Evolutionary conservation across 1,140 invertebrate species (phyloP).

Genomic region (Philopotamus ludificatus): DNA sequence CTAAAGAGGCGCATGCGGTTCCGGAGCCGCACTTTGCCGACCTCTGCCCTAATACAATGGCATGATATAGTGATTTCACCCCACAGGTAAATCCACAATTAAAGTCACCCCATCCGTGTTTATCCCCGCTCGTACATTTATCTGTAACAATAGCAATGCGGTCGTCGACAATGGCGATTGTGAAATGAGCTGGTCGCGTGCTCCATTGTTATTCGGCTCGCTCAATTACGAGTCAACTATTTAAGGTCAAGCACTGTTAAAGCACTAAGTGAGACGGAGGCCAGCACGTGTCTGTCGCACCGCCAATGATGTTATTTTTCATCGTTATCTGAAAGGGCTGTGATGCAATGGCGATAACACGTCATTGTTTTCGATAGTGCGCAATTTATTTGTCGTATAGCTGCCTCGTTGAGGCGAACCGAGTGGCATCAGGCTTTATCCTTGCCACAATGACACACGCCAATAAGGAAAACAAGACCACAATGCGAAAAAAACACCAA

Average conservation of each 20-base stretch:
- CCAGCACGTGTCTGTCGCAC: neutral
- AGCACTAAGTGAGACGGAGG: neutral
- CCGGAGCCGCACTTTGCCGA: too few species aligned
- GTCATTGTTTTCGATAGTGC: neutral
- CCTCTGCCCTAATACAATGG: too few species aligned
- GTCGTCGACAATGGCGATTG: neutral
- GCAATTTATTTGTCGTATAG: conserved; percentile 34
- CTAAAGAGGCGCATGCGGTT: too few species aligned
- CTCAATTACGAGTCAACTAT: neutral
- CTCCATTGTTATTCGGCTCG: neutral
- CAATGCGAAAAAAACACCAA: conserved; percentile 19
- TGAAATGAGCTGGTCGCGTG: neutral
- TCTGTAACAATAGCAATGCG: too few species aligned
- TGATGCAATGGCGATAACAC: conserved; percentile 18
- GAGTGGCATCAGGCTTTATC: conserved; percentile 16
- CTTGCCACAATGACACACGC: conserved; percentile 12
- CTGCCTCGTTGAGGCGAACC: conserved; percentile 1
- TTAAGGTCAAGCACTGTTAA: neutral
- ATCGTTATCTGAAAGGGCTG: neutral
- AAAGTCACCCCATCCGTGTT: too few species aligned
- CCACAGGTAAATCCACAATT: too few species aligned
- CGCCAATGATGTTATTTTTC: neutral
- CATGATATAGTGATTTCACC: too few species aligned
- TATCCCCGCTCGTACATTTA: too few species aligned
- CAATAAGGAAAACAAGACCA: conserved; percentile 25